phyloP scores from a whole-genome alignment of 2,113 vertebrate genomes.

The Grammomys dolichurus region DNA sequence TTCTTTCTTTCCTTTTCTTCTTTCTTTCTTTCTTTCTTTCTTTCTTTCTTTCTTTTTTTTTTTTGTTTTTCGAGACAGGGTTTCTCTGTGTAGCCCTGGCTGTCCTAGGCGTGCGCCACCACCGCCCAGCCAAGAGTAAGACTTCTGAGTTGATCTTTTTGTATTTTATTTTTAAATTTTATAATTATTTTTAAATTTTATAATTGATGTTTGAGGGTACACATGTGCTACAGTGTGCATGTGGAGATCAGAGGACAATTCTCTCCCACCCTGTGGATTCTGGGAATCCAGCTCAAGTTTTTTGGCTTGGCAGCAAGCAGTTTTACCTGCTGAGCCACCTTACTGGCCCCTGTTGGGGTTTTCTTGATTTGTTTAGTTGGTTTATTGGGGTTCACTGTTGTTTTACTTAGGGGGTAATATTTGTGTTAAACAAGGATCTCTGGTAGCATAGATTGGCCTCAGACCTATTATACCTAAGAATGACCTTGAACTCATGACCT shows the following conservation, averaged over 20 bases:
- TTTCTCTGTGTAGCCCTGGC: too few relatives aligned
- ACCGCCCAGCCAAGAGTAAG: neutral
- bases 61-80: too few relatives aligned
- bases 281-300: neutral
- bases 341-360: neutral
- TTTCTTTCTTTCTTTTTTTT: too few relatives aligned
- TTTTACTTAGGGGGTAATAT: neutral
- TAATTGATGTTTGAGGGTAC: neutral
- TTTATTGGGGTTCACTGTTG: neutral
- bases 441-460: neutral
- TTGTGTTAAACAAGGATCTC: neutral
- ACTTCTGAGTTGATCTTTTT: slow-evolving; percentile 21
- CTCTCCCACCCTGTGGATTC: neutral
- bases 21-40: too few relatives aligned
- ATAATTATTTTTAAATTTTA: neutral
- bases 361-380: neutral
- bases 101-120: too few relatives aligned
- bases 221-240: neutral
- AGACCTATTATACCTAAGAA: neutral
- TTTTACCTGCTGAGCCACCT: neutral
- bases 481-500: neutral
- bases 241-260: neutral
- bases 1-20: too few relatives aligned
- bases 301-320: neutral
- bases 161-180: neutral